Percentiles rank a stretch among this genome's conserved stretches.
These are phyloP conservation scores for Probaryconus sp. DNA, from an alignment of 1,140 invertebrate genomes.

Conservation along the genomic window DNA sequence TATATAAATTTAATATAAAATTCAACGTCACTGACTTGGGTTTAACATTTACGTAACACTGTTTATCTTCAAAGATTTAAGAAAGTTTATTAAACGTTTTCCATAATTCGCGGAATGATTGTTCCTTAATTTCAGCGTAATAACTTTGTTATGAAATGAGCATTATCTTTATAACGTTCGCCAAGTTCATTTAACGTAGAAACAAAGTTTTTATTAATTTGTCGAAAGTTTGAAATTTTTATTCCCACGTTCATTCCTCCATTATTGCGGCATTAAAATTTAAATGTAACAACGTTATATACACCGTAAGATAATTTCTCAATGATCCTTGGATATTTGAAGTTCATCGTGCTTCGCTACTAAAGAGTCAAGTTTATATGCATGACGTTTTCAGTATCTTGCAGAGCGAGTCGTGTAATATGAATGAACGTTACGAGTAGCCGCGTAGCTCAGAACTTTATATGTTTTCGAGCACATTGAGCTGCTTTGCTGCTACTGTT, in stretches of 20 bases:
- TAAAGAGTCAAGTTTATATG: conserved; percentile 49
- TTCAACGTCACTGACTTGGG: no score
- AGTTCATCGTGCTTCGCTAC: conserved; percentile 16
- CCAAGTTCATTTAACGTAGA: no score
- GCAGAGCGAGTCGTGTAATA: conserved; percentile 21
- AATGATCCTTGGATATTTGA: conserved; percentile 7
- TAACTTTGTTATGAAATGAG: no score
- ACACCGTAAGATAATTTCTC: conserved; percentile 20
- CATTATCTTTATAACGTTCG: no score
- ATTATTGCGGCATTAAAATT: neutral
- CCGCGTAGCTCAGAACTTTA: conserved; percentile 5
- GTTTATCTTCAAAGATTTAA: no score
- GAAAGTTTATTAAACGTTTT: no score
- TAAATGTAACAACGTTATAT: conserved; percentile 13
- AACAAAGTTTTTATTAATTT: no score
- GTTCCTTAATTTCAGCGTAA: no score
- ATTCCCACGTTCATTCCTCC: neutral
- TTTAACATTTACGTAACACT: no score
- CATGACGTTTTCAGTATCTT: conserved; percentile 42
- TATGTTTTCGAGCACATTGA: conserved; percentile 12
- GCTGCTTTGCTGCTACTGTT: conserved; percentile 10
- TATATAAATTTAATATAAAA: no score
- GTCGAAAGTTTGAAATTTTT: neutral
- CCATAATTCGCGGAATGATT: no score
- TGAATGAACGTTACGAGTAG: conserved; percentile 17